Evolutionary conservation across 92 coral and sea anemone species (phyloP).

Genomic region (Siderastrea radians): DNA sequence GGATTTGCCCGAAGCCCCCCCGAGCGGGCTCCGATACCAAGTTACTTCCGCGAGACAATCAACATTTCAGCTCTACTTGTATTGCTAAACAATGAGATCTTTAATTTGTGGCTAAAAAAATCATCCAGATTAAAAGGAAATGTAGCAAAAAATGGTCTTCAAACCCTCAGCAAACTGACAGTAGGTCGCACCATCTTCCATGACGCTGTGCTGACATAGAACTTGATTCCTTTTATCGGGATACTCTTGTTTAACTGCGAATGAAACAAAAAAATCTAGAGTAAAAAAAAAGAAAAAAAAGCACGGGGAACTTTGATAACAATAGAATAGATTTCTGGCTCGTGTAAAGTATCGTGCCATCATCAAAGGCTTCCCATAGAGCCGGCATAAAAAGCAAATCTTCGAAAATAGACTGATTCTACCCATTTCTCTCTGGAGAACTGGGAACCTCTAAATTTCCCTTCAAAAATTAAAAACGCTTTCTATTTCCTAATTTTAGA

Average conservation of each 20-base stretch:
- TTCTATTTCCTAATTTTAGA: no score
- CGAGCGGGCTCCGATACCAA: no score
- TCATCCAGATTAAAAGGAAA: neutral
- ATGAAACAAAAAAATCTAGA: neutral
- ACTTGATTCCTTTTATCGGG: slow-evolving; percentile 35
- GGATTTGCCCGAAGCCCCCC: no score
- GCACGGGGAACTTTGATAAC: neutral
- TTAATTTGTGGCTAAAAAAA: neutral
- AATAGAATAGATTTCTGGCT: neutral
- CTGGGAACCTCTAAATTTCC: no score
- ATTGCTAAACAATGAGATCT: neutral
- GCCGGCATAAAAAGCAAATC: no score
- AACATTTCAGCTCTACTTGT: no score
- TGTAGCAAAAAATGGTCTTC: neutral
- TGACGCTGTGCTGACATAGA: slow-evolving; percentile 30
- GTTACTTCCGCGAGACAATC: no score
- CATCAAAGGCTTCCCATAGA: no score
- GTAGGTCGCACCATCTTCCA: slow-evolving; percentile 50
- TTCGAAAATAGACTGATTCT: no score
- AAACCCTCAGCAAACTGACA: slow-evolving; percentile 9
- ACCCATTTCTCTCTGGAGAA: no score
- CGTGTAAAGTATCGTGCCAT: no score
- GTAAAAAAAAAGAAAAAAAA: neutral
- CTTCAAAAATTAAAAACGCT: no score
- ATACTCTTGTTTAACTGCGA: slow-evolving; percentile 29